Evolutionary conservation across 2,888 invertebrate species (phyloP).

Genomic region (Eumerus sabulonum): DNA sequence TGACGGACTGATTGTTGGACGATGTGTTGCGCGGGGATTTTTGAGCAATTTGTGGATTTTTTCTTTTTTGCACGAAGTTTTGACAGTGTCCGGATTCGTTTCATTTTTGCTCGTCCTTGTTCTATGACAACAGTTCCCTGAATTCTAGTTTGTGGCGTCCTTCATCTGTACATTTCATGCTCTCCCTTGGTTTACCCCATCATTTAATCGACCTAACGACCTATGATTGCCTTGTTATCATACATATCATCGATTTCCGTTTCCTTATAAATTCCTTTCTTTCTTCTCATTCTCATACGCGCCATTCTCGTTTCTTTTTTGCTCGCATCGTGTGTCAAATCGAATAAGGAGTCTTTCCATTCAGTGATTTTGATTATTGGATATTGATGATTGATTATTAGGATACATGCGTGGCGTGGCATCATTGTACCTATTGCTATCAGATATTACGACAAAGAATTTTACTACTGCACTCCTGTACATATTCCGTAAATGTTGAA

Average conservation of each 20-base stretch:
- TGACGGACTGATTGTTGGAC: neutral
- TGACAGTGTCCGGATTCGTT: no score
- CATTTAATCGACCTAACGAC: neutral
- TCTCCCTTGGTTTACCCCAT: neutral
- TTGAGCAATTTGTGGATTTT: neutral
- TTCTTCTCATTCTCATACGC: no score
- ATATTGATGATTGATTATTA: slow-evolving; percentile 31
- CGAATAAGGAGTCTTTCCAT: neutral
- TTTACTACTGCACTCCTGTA: slow-evolving; percentile 2
- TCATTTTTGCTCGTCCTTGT: no score
- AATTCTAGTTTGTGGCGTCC: no score
- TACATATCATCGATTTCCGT: neutral
- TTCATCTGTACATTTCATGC: no score
- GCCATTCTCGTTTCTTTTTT: no score
- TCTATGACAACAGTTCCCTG: no score
- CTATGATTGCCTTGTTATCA: neutral
- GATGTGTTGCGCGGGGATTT: slow-evolving; percentile 1
- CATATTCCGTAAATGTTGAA: no score
- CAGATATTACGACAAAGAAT: neutral
- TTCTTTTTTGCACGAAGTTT: neutral
- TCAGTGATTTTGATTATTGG: slow-evolving; percentile 32
- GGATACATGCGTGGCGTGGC: slow-evolving; percentile 12
- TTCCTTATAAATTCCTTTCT: slow-evolving; percentile 9
- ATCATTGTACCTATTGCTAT: slow-evolving; percentile 1
- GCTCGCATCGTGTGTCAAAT: no score